Evolutionary conservation across 2,113 vertebrate genomes (phyloP), one percentile per base, ranked within the genome.

Genomic region (Irena cyanogastra): DNA sequence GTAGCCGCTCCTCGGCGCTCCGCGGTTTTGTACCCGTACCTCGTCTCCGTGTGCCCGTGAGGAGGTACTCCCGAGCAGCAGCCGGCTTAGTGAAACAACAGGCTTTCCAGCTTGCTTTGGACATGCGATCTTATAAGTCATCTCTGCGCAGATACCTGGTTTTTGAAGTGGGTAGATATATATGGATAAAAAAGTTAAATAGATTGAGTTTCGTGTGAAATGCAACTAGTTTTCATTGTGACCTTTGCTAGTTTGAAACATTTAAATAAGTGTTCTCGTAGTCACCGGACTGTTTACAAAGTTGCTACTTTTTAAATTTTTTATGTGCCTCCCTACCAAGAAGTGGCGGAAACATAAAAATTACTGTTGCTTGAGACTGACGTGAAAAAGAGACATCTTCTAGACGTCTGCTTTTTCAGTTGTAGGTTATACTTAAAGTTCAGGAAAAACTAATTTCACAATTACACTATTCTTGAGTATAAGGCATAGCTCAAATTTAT

Each of bases 171-270:
- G 16, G 5, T 30, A 16, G 30, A 15, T 18, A 1, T 0, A 6
- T 2, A 2, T 3, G 21, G 13, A 27, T 52, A 2, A 35, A 28
- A 42, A 72, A 59, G 13, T 13, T 53, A 9, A 45, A 4, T 16
- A 41, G 6, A 0, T 2, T 17, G 13, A 19, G 22, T 30, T 45
- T 57, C 2, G 0, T n/a, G 0, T 13, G 42, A 42, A 53, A 11
- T 15, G 33, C 39, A 41, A 6, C 16, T 39, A 49, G 54, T n/a
- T 76, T 75, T 75, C 41, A 3, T 44, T 52, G 35, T 44, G 15
- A 16, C 37, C 2, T 0, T 21, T 15, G 26, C 19, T 37, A 24
- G 37, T 60, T 80, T 35, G 69, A 70, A 70, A 12, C 50, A 0
- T 56, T 37, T 13, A 28, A 63, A 13, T 11, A 52, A 9, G 6